phyloP scores from a whole-genome alignment of 2,888 invertebrate species.

The Caenorhabditis zanzibari region DNA sequence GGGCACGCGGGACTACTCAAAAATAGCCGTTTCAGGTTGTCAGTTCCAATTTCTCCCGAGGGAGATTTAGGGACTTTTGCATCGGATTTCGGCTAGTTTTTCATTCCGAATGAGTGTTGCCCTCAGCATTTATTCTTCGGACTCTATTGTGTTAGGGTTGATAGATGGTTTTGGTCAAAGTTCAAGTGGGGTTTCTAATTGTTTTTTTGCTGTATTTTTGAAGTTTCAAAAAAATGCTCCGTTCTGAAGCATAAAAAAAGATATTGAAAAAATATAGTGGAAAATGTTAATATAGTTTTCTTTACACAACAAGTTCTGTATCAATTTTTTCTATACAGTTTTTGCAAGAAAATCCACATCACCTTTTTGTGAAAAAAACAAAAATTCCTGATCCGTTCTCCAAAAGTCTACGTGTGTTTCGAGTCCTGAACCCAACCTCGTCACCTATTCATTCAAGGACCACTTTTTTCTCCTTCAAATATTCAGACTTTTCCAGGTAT shows the following conservation, averaged over 20 bases:
- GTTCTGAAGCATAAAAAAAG: not conserved
- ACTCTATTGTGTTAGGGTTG: not conserved
- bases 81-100: slow-evolving; percentile 28
- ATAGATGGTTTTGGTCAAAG: not conserved
- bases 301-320: too few relatives aligned
- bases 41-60: slow-evolving; percentile 67
- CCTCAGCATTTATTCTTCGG: slow-evolving; percentile 14
- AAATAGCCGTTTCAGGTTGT: slow-evolving; percentile 65
- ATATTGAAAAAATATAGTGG: too few relatives aligned
- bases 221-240: not conserved
- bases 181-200: not conserved
- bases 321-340: not conserved
- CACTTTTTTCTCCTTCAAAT: slow-evolving; percentile 16
- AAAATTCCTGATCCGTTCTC: slow-evolving; percentile 32
- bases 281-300: too few relatives aligned
- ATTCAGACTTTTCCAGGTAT: slow-evolving; percentile 38
- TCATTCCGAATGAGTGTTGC: slow-evolving; percentile 44
- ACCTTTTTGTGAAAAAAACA: not conserved
- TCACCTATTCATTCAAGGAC: slow-evolving; percentile 26
- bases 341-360: not conserved
- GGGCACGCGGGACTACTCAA: slow-evolving; percentile 49
- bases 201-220: not conserved
- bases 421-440: slow-evolving; percentile 10
- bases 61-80: slow-evolving; percentile 37
- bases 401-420: slow-evolving; percentile 51